These are phyloP conservation scores for Picus viridis DNA, from an alignment of 2,797 vertebrate genomes.

Conservation along the genomic window DNA sequence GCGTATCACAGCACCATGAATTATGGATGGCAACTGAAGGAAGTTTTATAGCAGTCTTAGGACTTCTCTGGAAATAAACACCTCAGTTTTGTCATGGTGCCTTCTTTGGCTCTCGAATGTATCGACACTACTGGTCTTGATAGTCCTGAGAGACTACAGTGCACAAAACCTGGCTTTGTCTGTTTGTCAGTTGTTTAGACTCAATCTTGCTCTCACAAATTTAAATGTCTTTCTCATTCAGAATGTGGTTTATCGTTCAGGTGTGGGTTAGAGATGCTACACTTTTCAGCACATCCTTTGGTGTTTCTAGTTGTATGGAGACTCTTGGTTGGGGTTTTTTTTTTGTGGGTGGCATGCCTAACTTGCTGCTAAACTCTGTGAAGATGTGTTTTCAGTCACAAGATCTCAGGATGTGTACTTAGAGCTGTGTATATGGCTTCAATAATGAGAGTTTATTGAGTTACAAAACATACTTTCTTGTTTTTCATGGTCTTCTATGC, in stretches of 20 bases:
- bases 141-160: not conserved
- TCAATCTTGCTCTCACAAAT: not conserved
- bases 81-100: not conserved
- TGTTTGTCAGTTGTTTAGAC: not conserved
- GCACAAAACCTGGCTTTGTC: not conserved
- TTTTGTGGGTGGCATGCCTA: not conserved
- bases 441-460: not conserved
- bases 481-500: not conserved
- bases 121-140: fast-evolving
- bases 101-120: not conserved
- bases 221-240: not conserved
- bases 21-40: not conserved
- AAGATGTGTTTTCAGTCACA: not conserved
- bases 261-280: fast-evolving
- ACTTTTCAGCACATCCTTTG: not conserved
- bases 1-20: fast-evolving
- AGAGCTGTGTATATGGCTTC: fast-evolving
- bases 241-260: not conserved
- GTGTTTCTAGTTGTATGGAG: not conserved
- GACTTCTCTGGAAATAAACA: not conserved
- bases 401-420: not conserved
- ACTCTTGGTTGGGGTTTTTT: not conserved
- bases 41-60: not conserved
- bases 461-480: not conserved
- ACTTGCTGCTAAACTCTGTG: not conserved